Base-by-base conservation (phyloP, 2,113 vertebrate species). In the Barbus barbus region DNA sequence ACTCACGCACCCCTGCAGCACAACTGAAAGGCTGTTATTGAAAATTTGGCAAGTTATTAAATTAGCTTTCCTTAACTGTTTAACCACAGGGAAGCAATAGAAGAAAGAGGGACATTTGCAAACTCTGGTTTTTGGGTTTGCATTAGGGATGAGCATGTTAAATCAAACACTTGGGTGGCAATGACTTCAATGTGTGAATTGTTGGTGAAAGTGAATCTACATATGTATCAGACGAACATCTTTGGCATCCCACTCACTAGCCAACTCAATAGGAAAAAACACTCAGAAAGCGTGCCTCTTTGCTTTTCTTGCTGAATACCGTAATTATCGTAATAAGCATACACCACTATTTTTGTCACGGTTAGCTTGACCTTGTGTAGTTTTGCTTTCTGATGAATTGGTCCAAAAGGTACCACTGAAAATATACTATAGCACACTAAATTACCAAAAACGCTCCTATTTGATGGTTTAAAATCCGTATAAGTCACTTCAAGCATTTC, bases 21-120 rank as follows among this genome's bases (percentile, higher is more conserved):
- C 81, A 83, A 74, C 36, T 79, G 22, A 41, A 24, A 38, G 24
- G 69, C 81, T 73, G 51, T 82, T 58, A 74, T 18, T 82, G 69
- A 82, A 73, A 83, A 71, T 83, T 3, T 41, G 24, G 9, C 26
- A 6, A 58, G 22, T 72, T 82, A 82, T 82, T 41, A 41, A 73
- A 73, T 83, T 74, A 82, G 46, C 28, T 56, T 56, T 5, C 5
- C 28, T 22, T 56, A 61, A 61, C 58, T 61, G 22, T 61, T 44
- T 78, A 60, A 41, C 76, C 22, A 41, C 8, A 44, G 31, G 53
- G 22, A 6, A 36, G 7, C 6, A 44, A 20, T 18, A 11, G 13
- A 8, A 61, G n/a, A 26, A 22, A 38, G 20, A 36, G 16, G 48
- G 18, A 61, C 22, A 24, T 60, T 60, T 41, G 22, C 20, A 13